Base-by-base conservation (phyloP, 2,888 invertebrate species). In the Folsomia manolachei region DNA sequence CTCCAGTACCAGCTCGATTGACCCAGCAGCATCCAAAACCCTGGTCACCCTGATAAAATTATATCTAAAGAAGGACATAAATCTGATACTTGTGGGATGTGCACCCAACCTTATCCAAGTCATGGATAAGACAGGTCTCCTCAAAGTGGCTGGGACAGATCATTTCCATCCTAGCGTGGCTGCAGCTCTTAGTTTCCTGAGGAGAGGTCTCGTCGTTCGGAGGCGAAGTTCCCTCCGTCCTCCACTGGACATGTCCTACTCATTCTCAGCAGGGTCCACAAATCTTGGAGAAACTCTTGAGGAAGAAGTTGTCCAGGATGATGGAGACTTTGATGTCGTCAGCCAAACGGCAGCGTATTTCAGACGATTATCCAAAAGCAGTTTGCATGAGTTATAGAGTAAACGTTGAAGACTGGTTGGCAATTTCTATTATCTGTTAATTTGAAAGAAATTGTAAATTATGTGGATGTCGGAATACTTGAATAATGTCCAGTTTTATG, bases 1-100 rank as follows among this genome's bases (percentile, higher is more conserved):
- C 82, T 87, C 88, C 4, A 87, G 88, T 62, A 83, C 90, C 63
- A 88, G 86, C 69, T 88, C 89, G 75, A 85, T 90, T 4, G 90
- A 90, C 83, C 87, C 89, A 0, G 79, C 77, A 51, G 81, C 80
- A 2, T 72, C 77, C 0, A 79, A 81, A 71, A 39, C 71, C 25
- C 56, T 82, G 7, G 63, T 27, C 4, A 63, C 64, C 1, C 62
- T 81, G 1, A 62, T 77, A 24, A 76, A 76, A 14, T 74, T 63
- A 1, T 80, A 80, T 39, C 52, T 68, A 18, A 68, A 74, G 18
- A 73, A 72, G 23, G 72, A 66, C 7, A 70, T 79, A 2, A 61
- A 66, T 26, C 19, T 80, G 2, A 63, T 80, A 14, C 71, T 77
- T 25, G 68, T 72, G 1, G 75, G 72, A 19, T 78, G 78, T 75